Percentiles rank a stretch among this genome's conserved stretches.
Evolutionary conservation across 2,113 vertebrate genomes (phyloP).

Genomic region (Gasterosteus aculeatus): DNA sequence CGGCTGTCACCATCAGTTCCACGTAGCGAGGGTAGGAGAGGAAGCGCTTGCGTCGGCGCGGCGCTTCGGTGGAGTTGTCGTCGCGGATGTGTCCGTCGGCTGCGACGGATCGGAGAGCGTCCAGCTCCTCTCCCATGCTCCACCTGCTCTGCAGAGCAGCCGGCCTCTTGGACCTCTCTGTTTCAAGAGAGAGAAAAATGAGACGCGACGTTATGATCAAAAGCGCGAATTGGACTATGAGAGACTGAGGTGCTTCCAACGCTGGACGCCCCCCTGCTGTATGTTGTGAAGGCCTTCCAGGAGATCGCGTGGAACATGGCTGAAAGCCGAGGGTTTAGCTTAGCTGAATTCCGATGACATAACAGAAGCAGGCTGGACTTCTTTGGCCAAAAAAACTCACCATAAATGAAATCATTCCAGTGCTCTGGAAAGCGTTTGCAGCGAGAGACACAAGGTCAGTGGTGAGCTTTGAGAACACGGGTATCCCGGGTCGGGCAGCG

Average conservation of each 20-base stretch:
- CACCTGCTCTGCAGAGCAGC: slow-evolving; percentile 69
- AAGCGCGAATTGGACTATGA: background rate
- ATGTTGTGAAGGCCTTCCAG: slow-evolving; percentile 17
- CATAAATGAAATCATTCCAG: slow-evolving; percentile 44
- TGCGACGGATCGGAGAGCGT: slow-evolving; percentile 70
- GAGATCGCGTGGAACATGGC: slow-evolving; percentile 11
- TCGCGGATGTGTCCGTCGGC: slow-evolving; percentile 57
- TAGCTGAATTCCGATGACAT: slow-evolving; percentile 59
- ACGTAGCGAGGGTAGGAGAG: slow-evolving; percentile 97
- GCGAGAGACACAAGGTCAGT: slow-evolving; percentile 35
- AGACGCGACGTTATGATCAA: background rate
- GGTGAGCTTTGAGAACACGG: slow-evolving; percentile 19
- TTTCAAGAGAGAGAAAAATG: slow-evolving; percentile 15
- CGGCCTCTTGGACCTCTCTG: slow-evolving; percentile 79
- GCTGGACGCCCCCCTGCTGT: background rate
- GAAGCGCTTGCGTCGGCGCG: slow-evolving; percentile 90
- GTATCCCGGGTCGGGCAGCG: slow-evolving; percentile 29
- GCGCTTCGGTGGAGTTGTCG: slow-evolving; percentile 69
- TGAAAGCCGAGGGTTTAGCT: slow-evolving; percentile 30
- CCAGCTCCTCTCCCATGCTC: slow-evolving; percentile 78
- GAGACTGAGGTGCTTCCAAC: background rate
- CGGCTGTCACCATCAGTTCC: slow-evolving; percentile 96
- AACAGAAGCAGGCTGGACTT: slow-evolving; percentile 43
- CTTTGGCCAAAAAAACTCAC: background rate
- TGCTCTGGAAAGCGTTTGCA: slow-evolving; percentile 35